Conservation (phyloP, 2,113 vertebrate species). For the Struthio camelus region DNA sequence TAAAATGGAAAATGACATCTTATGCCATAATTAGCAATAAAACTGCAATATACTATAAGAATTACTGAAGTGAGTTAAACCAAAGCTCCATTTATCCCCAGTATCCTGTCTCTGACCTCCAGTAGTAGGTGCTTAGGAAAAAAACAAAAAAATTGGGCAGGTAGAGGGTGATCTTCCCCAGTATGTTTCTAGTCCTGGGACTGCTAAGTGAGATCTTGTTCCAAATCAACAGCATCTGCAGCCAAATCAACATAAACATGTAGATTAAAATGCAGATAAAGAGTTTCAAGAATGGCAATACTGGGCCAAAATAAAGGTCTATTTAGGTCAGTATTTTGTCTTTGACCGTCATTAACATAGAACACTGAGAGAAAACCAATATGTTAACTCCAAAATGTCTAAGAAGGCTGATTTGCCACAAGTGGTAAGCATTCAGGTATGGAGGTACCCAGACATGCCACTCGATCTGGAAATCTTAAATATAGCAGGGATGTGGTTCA, state of each 20-base stretch:
- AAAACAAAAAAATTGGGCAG: too few relatives aligned
- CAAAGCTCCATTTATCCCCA: too few relatives aligned
- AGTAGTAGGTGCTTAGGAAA: too few relatives aligned
- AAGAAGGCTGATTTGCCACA: background rate
- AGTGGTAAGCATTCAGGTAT: background rate
- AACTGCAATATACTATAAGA: too few relatives aligned
- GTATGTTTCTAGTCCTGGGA: too few relatives aligned
- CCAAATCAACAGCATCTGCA: too few relatives aligned
- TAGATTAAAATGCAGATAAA: background rate
- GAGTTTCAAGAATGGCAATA: background rate
- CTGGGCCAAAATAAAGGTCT: background rate
- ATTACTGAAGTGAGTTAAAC: too few relatives aligned
- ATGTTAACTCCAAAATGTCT: fast-evolving
- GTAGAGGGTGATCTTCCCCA: too few relatives aligned
- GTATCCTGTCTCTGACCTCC: too few relatives aligned
- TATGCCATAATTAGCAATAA: too few relatives aligned
- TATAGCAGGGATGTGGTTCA: background rate
- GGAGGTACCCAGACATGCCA: background rate
- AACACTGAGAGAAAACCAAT: background rate
- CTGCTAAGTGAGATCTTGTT: too few relatives aligned
- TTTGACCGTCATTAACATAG: background rate
- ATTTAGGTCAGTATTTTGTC: background rate
- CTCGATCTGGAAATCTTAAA: background rate
- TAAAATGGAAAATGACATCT: too few relatives aligned
- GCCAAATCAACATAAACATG: background rate